phyloP scores from a whole-genome alignment of 2,113 vertebrate species.

The Suncus etruscus region DNA sequence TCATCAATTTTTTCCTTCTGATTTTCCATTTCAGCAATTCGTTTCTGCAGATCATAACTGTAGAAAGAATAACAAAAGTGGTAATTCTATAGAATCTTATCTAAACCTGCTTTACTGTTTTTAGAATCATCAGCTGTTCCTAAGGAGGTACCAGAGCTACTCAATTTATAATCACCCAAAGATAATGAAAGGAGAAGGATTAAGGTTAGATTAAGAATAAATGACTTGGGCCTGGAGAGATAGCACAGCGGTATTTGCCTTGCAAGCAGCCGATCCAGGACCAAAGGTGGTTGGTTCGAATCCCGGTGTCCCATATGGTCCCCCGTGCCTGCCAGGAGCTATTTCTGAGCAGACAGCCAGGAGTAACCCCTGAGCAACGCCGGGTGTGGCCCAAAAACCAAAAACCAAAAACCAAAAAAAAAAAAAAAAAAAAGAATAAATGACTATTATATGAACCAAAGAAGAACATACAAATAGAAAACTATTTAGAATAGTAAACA shows the following conservation, averaged over 20 bases:
- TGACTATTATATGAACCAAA: background rate
- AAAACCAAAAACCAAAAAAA: too few species aligned
- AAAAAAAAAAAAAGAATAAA: background rate
- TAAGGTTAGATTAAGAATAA: background rate
- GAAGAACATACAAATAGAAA: background rate
- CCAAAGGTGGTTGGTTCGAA: too few species aligned
- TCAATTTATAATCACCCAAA: constrained; percentile 15
- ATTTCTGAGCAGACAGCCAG: too few species aligned
- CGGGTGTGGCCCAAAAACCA: background rate
- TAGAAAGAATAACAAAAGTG: constrained; percentile 17
- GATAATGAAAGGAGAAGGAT: background rate
- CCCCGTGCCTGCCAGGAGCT: too few species aligned
- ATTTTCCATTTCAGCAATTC: constrained; percentile 88
- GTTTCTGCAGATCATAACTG: constrained; percentile 94
- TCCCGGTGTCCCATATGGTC: too few species aligned
- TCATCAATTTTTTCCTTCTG: constrained; percentile 94
- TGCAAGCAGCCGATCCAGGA: too few species aligned
- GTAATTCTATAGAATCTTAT: constrained; percentile 19
- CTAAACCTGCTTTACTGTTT: constrained; percentile 4
- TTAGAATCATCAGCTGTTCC: constrained; percentile 53
- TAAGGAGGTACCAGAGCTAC: background rate
- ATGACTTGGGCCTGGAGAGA: too few species aligned
- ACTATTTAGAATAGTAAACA: background rate
- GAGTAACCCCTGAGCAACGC: too few species aligned
- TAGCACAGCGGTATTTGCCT: too few species aligned